Percentiles rank a stretch among this genome's conserved stretches.
phyloP scores from a whole-genome alignment of 2,113 vertebrate species.

The Anas platyrhynchos region DNA sequence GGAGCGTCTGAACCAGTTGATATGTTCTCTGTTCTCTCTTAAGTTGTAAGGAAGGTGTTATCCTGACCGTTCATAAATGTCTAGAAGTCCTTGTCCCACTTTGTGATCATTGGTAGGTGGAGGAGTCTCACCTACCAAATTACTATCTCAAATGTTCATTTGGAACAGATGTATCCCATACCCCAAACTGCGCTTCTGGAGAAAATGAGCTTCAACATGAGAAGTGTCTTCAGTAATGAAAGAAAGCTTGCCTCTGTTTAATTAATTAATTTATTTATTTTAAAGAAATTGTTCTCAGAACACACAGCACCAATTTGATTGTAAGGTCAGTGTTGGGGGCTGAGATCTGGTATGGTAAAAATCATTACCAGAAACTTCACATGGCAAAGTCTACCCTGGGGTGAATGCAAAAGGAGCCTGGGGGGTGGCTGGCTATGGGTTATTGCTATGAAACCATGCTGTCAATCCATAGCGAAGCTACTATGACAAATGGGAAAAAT shows the following conservation, averaged over 20 bases:
- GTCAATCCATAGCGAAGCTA: not conserved
- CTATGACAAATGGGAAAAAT: not conserved
- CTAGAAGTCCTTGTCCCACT: not conserved
- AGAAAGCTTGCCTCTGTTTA: not conserved
- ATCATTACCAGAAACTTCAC: rapidly evolving
- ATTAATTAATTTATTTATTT: too few species aligned
- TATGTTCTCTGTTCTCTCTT: not conserved
- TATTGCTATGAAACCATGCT: not conserved
- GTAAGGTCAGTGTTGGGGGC: not conserved
- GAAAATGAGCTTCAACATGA: not conserved
- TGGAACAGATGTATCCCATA: rapidly evolving
- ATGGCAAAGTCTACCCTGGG: not conserved
- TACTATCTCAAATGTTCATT: not conserved
- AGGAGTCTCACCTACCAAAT: not conserved
- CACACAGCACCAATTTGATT: not conserved
- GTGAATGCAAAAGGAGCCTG: rapidly evolving
- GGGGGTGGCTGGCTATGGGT: not conserved
- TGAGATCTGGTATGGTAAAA: not conserved
- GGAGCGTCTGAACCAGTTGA: not conserved
- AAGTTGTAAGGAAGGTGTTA: not conserved
- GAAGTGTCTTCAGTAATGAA: not conserved
- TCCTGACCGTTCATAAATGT: not conserved
- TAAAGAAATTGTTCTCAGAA: not conserved
- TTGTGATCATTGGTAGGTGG: not conserved
- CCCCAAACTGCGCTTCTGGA: not conserved